Evolutionary conservation across 2,888 invertebrate genomes (phyloP), one percentile per base, ranked within the genome.

Genomic region (Leptinotarsa peninsularis): DNA sequence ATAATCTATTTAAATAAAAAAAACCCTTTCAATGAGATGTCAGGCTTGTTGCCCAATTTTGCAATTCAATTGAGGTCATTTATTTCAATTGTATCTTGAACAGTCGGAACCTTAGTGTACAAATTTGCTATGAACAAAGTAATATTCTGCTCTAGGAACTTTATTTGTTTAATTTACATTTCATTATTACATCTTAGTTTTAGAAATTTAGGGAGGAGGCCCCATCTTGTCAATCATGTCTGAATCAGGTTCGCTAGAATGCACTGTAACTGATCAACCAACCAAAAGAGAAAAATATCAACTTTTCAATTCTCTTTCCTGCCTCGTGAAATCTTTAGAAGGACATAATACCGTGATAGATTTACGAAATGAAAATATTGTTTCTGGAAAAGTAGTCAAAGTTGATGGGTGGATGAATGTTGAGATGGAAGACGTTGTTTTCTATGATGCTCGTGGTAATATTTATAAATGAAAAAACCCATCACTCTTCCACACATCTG

Each of bases 381-480:
- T 93, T 52, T 91, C 91, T 83, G 94, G 94, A 63, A 87, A 87
- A 80, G 87, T 94, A 67, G 86, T 86, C n/a, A 85, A 89, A 73
- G 91, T 93, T 4, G 94, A 94, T 88, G 93, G 93, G 74, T 92
- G 83, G 82, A 94, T 94, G 93, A 94, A 94, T 82, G 87, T 94
- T 72, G 90, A 92, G 76, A 89, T 94, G 88, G 88, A 87, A 79
- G 90, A 93, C 85, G 92, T 91, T 74, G 86, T 92, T 23, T 93
- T 91, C 84, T 91, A 91, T 83, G 92, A 93, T 87, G 89, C 91
- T 3, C 89, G 90, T 87, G 93, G 92, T 84, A 81, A n/a, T 52
- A 52, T n/a, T 17, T 52, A 17, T 43, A 43, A 43, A 10, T 43
- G 43, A 43, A 43, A 10, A 7, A 10, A 43, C 10, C 2, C 10